A percentile compares a stretch with the other conserved stretches of the same genome.
Evolutionary conservation across 1,140 invertebrate genomes (phyloP).

Genomic region (Adelges cooleyi): DNA sequence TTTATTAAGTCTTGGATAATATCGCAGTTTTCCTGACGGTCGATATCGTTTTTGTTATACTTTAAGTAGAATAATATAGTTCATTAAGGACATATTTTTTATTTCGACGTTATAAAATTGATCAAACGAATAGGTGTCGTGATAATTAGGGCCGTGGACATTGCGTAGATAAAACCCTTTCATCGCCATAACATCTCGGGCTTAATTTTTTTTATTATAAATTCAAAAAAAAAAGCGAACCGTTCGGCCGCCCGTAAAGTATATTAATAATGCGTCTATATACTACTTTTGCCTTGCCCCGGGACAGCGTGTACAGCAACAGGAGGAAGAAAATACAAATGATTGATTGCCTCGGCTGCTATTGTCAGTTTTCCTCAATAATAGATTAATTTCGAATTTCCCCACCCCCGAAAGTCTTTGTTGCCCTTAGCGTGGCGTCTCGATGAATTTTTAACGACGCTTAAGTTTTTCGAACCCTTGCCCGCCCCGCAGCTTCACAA

Average conservation of each 20-base stretch:
- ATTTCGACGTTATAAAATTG: too few relatives aligned
- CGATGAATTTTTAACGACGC: conserved; percentile 11
- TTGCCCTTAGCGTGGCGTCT: background rate
- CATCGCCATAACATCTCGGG: background rate
- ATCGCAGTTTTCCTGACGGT: too few relatives aligned
- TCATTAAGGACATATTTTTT: too few relatives aligned
- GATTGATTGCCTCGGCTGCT: conserved; percentile 14
- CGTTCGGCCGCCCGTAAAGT: background rate
- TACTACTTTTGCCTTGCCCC: background rate
- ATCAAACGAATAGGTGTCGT: too few relatives aligned
- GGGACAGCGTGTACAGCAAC: conserved; percentile 6
- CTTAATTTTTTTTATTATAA: background rate
- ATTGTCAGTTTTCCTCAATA: conserved; percentile 23
- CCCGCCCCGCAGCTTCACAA: too few relatives aligned
- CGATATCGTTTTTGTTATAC: too few relatives aligned
- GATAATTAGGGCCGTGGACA: too few relatives aligned
- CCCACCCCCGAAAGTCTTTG: background rate
- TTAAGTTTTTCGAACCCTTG: too few relatives aligned
- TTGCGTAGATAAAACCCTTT: too few relatives aligned
- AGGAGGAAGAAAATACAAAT: conserved; percentile 15
- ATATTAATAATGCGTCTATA: conserved; percentile 18
- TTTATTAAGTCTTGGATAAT: too few relatives aligned
- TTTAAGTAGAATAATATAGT: too few relatives aligned
- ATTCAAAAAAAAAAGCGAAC: background rate
- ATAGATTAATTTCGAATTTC: conserved; percentile 7